Evolutionary conservation across 2,797 vertebrate genomes (phyloP), one percentile per base, ranked within the genome.

Genomic region (Lutjanus argentimaculatus): DNA sequence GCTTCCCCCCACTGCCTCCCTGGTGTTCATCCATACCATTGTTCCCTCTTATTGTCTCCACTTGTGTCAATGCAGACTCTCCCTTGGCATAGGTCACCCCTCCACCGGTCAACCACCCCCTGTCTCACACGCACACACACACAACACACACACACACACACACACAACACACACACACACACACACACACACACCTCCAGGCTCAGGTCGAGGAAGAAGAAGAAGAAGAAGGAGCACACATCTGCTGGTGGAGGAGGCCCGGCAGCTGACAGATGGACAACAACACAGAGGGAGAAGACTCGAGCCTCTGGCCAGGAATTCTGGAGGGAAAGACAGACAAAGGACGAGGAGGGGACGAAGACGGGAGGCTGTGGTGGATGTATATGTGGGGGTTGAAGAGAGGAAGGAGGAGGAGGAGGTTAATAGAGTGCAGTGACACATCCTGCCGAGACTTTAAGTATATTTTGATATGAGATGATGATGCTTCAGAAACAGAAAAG

Each of bases 291-390:
- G 55, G 80, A 76, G 66, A 77, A 79, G 85, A 82, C 82, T 84
- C 51, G 16, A 87, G 87, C 74, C 88, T 85, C 55, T 48, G 84
- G 87, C 69, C 30, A 67, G 68, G 86, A 91, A 88, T 92, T 92
- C 91, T 94, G 90, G 87, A 92, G 93, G 87, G 90, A 93, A 94
- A 89, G 77, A 22, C 36, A 87, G 89, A 93, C 92, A 93, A 94
- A 93, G 86, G 89, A 79, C 0, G 45, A 83, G 69, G 87, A 90
- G 62, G 87, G 66, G 82, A 75, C 10, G 51, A 77, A 59, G 80
- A 81, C 25, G 42, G 75, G 82, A 91, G 76, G 85, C 83, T 55
- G 81, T 53, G 57, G 56, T 9, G 51, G 46, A 12, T 56, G 65
- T 48, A 46, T 48, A 46, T 69, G 58, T 49, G 79, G 82, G 79